Conservation (phyloP, 2,888 invertebrate genomes). For the Zonitis immaculata region DNA sequence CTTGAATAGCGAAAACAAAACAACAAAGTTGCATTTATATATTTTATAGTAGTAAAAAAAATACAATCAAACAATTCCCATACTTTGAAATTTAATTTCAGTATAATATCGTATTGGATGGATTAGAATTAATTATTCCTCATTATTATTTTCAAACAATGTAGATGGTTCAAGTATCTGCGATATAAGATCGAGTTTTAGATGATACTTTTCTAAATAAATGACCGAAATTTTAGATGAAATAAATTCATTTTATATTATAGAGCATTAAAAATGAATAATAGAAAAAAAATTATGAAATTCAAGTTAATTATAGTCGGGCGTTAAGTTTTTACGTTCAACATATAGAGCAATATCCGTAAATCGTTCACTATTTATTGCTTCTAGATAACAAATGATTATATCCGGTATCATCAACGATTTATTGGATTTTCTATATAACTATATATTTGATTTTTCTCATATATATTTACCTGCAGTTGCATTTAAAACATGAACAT, state of each 20-base stretch:
- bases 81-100: too few species aligned
- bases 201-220: background rate
- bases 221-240: conserved; percentile 5
- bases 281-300: too few species aligned
- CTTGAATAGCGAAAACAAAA: background rate
- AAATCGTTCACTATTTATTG: conserved; percentile 10
- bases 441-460: too few species aligned
- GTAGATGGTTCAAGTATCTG: background rate
- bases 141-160: background rate
- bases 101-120: too few species aligned
- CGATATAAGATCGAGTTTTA: too few species aligned
- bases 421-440: background rate
- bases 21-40: background rate
- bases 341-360: conserved; percentile 8
- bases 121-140: background rate
- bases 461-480: conserved; percentile 40
- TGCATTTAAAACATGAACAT: conserved; percentile 68
- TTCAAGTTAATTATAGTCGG: too few species aligned
- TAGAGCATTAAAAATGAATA: too few species aligned
- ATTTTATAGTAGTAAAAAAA: too few species aligned
- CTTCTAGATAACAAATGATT: background rate
- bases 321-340: conserved; percentile 12
- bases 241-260: conserved; percentile 7
- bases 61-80: too few species aligned
- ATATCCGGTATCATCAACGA: background rate